These are phyloP conservation scores for Ageneiosus marmoratus DNA, from an alignment of 2,113 vertebrate species.

Conservation along the genomic window DNA sequence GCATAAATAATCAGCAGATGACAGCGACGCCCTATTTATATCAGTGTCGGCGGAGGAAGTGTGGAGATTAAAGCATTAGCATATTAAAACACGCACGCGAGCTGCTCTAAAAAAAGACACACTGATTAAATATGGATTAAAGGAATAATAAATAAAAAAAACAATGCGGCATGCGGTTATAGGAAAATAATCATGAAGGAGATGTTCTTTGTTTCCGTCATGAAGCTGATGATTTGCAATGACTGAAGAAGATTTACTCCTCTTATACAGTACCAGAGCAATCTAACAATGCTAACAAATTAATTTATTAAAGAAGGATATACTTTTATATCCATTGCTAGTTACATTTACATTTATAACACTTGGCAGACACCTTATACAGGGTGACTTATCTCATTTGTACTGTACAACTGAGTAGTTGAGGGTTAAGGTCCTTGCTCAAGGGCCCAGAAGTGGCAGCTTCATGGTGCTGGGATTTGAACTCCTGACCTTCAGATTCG, in stretches of 20 bases:
- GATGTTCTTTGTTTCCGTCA: background rate
- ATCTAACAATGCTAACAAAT: background rate
- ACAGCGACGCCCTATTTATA: conserved; percentile 68
- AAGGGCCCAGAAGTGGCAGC: too few relatives aligned
- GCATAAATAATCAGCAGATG: conserved; percentile 56
- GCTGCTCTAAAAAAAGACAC: background rate
- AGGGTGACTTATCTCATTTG: too few relatives aligned
- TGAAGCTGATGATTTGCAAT: background rate
- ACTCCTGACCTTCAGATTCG: too few relatives aligned
- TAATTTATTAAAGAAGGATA: background rate
- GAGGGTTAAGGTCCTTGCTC: too few relatives aligned
- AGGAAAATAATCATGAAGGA: background rate
- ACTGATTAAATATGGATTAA: background rate
- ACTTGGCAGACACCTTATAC: too few relatives aligned
- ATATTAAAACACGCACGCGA: conserved; percentile 19
- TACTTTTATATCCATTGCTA: background rate
- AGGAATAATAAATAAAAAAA: background rate
- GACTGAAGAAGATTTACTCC: background rate
- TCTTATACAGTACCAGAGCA: background rate
- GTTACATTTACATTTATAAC: background rate
- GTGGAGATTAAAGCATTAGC: conserved; percentile 52
- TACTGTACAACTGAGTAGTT: too few relatives aligned
- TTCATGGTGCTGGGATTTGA: too few relatives aligned
- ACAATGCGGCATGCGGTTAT: background rate
- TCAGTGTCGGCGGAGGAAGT: conserved; percentile 51